Percentiles rank a stretch among this genome's conserved stretches.
Evolutionary conservation across 2,888 invertebrate species (phyloP).

Genomic region (Euzetes globulus): DNA sequence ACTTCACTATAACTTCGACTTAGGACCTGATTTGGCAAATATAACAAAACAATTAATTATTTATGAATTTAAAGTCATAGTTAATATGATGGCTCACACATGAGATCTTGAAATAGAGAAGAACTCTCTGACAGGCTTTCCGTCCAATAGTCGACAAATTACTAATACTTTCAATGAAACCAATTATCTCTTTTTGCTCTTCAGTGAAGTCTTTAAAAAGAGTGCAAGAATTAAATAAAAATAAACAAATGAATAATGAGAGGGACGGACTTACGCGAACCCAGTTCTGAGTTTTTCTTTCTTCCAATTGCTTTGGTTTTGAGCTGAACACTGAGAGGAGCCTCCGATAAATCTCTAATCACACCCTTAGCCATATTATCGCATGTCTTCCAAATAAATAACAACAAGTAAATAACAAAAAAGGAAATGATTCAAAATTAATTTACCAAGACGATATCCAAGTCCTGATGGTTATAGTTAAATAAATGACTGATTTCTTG

Average conservation of each 20-base stretch:
- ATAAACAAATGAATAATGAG: too few species aligned
- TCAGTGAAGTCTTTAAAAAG: slow-evolving; percentile 16
- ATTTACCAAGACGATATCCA: slow-evolving; percentile 29
- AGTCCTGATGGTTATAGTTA: slow-evolving; percentile 28
- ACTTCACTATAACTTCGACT: not conserved
- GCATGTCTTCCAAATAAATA: slow-evolving; percentile 1
- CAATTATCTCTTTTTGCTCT: slow-evolving; percentile 20
- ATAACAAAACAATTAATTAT: not conserved
- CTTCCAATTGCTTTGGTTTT: slow-evolving; percentile 13
- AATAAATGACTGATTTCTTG: slow-evolving; percentile 24
- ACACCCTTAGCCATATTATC: slow-evolving; percentile 28
- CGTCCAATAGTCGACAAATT: slow-evolving; percentile 29
- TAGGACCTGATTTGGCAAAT: not conserved
- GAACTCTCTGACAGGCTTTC: slow-evolving; percentile 26
- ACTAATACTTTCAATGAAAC: slow-evolving; percentile 25
- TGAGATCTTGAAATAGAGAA: slow-evolving; percentile 35
- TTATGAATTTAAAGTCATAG: not conserved
- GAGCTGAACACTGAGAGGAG: slow-evolving; percentile 29
- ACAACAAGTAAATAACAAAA: slow-evolving; percentile 1
- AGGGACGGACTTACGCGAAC: too few species aligned
- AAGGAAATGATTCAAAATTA: not conserved
- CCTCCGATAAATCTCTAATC: slow-evolving; percentile 20
- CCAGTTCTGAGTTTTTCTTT: not conserved
- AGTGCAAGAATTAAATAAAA: too few species aligned
- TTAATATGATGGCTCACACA: slow-evolving; percentile 17